Base-by-base conservation (phyloP, 2,888 invertebrate species). In the Bhutanitis thaidina region DNA sequence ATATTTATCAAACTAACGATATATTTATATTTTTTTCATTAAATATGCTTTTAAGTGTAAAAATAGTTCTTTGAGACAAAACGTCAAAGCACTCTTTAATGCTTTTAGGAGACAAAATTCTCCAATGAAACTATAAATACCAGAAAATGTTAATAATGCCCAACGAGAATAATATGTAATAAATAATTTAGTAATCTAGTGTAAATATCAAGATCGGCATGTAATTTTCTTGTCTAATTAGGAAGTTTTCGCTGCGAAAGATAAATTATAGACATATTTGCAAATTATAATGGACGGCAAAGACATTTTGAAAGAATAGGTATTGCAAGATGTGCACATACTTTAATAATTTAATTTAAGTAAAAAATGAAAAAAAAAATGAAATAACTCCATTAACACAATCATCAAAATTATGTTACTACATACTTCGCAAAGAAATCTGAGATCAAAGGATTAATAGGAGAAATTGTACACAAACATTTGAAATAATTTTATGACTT, bases 211-310 rank as follows among this genome's bases (percentile, higher is more conserved):
- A 56, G 52, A 56, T 67, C 57, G 53, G 60, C 61, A 61, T 60
- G 59, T 60, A 52, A 57, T 64, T 63, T 60, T 60, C 64, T 60
- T 60, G 54, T 53, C 49, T 54, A 62, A 69, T 60, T 75, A 76
- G 66, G 68, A 74, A 64, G 55, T 62, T 67, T 62, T 61, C 52
- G 65, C 64, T 62, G 74, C 70, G 64, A 58, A 71, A 75, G 53
- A 71, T 57, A 64, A 61, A 20, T 5, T 20, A 67, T 64, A 68
- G 32, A 65, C 58, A 27, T 27, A 74, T 69, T 73, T 67, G 85
- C 86, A 87, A 88, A 83, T 61, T 71, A 87, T 69, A 65, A 80
- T 86, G 88, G 88, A 88, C 88, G 88, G 88, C 83, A 84, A 49
- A 81, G 71, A 76, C 63, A 67, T 71, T 74, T 71, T 60, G 70